Evolutionary conservation across 1,140 invertebrate species (phyloP), one percentile per base, ranked within the genome.

Genomic region (Charaxes varanes): DNA sequence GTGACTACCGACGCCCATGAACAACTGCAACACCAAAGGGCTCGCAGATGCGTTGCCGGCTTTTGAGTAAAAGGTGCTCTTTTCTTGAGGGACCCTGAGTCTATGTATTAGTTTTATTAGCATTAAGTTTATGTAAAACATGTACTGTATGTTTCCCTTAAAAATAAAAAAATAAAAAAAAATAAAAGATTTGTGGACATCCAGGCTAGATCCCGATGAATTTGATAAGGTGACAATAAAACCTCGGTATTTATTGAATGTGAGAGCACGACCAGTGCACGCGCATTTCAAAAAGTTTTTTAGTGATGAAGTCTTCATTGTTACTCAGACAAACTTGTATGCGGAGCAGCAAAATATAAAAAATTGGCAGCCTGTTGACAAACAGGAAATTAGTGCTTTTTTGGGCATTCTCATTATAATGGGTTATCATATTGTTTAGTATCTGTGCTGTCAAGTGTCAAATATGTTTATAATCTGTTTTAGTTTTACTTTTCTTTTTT

Each of bases 351-450:
- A 54, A 45, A 52, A 56, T 42, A 46, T 41, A 38, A 47, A 47
- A 42, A 44, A 53, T 38, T 52, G 43, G 38, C 32, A 51, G 28
- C 32, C 41, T 41, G 34, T 54, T 35, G 37, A 50, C 24, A 56
- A 13, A 50, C 24, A 51, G 4, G 53, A 64, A 61, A 31, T 61
- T 27, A 50, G 35, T 38, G 57, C 53, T 38, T 53, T 57, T 53
- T 35, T 53, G 1, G 54, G 50, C 14, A 65, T 62, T 41, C n/a
- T n/a, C n/a, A 53, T 57, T 26, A 40, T 49, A 31, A 53, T 53
- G 46, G 49, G 49, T 17, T 43, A 41, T 38, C 17, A 52, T 34
- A 54, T 50, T n/a, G n/a, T n/a, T n/a, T n/a, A n/a, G n/a, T n/a
- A n/a, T n/a, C n/a, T n/a, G n/a, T n/a, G n/a, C n/a, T n/a, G n/a